Evolutionary conservation across 2,888 invertebrate genomes (phyloP).

Genomic region (Diarsia brunnea): DNA sequence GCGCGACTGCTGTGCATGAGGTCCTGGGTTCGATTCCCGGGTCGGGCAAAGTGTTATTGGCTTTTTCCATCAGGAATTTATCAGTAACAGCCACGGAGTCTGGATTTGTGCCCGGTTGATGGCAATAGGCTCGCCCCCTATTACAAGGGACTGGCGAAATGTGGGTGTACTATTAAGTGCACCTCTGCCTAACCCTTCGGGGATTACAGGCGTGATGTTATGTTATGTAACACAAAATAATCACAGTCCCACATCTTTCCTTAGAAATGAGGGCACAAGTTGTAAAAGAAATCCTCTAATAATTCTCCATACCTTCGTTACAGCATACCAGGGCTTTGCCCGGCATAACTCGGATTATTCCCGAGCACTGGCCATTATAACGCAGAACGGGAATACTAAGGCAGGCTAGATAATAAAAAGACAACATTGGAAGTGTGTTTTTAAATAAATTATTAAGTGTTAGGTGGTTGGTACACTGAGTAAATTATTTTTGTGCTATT

Average conservation of each 20-base stretch:
- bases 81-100: too few relatives aligned
- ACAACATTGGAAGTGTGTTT: slow-evolving; percentile 70
- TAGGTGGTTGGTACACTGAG: slow-evolving; percentile 24
- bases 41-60: too few relatives aligned
- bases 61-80: too few relatives aligned
- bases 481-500: background rate
- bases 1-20: too few relatives aligned
- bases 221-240: slow-evolving; percentile 6
- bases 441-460: slow-evolving; percentile 68
- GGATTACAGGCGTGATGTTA: too few relatives aligned
- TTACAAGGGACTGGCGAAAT: too few relatives aligned
- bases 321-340: background rate
- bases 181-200: too few relatives aligned
- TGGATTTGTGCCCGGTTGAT: too few relatives aligned
- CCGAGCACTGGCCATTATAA: slow-evolving; percentile 43
- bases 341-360: slow-evolving; percentile 41
- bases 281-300: slow-evolving; percentile 46
- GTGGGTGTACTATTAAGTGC: too few relatives aligned
- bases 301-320: slow-evolving; percentile 43
- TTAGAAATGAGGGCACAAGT: slow-evolving; percentile 21
- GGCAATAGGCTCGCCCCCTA: too few relatives aligned
- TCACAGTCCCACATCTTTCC: slow-evolving; percentile 16
- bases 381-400: slow-evolving; percentile 52
- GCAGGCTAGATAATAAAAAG: slow-evolving; percentile 65
- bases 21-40: too few relatives aligned